Percentiles rank a stretch among this genome's conserved stretches.
Evolutionary conservation across 2,797 vertebrate genomes (phyloP).

Genomic region (Myotis planiceps): DNA sequence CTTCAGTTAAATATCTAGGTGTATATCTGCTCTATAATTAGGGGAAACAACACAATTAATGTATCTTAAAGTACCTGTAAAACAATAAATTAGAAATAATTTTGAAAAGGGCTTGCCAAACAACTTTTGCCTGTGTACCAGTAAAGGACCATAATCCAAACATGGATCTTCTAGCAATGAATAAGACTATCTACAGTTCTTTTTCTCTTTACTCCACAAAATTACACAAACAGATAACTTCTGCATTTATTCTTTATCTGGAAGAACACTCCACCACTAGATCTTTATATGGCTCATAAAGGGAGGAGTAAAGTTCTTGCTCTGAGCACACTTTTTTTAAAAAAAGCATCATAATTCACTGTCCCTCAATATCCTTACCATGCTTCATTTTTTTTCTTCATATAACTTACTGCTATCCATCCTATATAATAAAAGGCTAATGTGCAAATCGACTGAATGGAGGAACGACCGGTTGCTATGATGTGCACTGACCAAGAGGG

Average conservation of each 20-base stretch:
- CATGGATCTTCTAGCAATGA: not conserved
- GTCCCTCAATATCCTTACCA: not conserved
- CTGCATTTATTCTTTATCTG: not conserved
- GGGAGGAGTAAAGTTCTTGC: not conserved
- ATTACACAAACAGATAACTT: not conserved
- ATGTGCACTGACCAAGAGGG: too few species aligned
- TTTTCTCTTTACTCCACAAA: not conserved
- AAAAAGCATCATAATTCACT: not conserved
- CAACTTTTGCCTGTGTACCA: not conserved
- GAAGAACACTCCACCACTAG: not conserved
- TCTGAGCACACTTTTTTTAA: not conserved
- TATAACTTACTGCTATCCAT: not conserved
- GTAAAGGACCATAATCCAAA: not conserved
- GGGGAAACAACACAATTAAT: conserved; percentile 5
- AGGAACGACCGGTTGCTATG: too few species aligned
- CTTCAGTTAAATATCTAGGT: conserved; percentile 19
- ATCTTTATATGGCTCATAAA: not conserved
- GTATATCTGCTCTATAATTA: not conserved
- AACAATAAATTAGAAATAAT: conserved; percentile 37
- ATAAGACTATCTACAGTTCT: not conserved
- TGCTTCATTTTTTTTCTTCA: not conserved
- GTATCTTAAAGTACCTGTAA: not conserved
- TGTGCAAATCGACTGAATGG: too few species aligned
- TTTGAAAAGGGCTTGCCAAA: conserved; percentile 2
- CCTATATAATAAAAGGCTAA: too few species aligned